Base-by-base conservation (phyloP, 2,888 invertebrate species). In the Antitype chi region DNA sequence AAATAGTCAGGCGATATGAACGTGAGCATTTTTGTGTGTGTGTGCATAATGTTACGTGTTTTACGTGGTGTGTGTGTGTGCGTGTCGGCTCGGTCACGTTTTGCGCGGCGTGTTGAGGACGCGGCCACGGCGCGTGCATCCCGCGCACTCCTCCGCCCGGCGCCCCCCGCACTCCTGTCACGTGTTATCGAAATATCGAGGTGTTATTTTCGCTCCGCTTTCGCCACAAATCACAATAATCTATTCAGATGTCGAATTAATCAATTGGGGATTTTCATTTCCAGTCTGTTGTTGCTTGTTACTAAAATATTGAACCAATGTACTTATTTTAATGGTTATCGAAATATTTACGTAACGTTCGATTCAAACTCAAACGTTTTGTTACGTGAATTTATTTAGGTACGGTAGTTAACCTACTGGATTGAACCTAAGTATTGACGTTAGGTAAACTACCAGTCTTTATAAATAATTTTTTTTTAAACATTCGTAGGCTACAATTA, bases 21-120 rank as follows among this genome's bases (percentile, higher is more conserved):
- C 93, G 92, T 91, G 92, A 91, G 81, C 80, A 70, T 57, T 49
- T 69, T 74, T 76, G 69, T 87, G 89, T 87, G 89, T 90, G 89
- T 73, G 88, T 74, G 84, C 71, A 66, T 70, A 28, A 70, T 63
- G 72, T 78, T 71, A 84, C 73, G 83, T 72, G 55, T 53, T 38
- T 60, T 23, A 32, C 23, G 60, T 59, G 63, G 23, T 25, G 63
- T 20, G 74, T 80, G 75, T 81, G 78, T 85, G 91, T 90, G 91
- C 84, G 91, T 85, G 92, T 72, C 86, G 78, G 80, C 57, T 73
- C 88, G 89, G 95, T 96, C 96, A 96, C 96, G 96, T 96, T 96
- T 94, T 80, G 89, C 92, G 93, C 92, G 96, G 94, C 94, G 95
- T 95, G 95, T 94, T 90, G 93, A 91, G 91, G 92, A 89, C 93